Evolutionary conservation across 1,140 invertebrate genomes (phyloP).

Genomic region (Drosophila aff.): DNA sequence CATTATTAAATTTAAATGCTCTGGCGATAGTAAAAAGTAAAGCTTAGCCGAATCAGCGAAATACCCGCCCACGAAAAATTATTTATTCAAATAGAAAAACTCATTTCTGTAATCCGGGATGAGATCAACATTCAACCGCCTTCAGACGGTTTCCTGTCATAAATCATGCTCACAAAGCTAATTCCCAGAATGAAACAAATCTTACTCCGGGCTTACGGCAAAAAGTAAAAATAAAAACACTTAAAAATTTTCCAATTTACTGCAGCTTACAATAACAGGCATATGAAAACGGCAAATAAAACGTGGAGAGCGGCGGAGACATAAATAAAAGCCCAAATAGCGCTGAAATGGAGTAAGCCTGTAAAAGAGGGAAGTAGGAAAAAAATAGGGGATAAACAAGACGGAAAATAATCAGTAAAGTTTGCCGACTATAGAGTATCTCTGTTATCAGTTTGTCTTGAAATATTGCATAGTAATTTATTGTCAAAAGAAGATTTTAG

Average conservation of each 20-base stretch:
- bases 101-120: constrained; percentile 44
- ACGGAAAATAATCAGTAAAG: neutral
- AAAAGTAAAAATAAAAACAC: constrained; percentile 36
- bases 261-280: constrained; percentile 62
- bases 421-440: neutral
- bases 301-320: constrained; percentile 5
- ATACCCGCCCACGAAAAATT: constrained; percentile 8
- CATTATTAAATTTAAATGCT: too few species aligned
- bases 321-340: constrained; percentile 30
- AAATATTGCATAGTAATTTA: neutral
- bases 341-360: constrained; percentile 12
- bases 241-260: constrained; percentile 63
- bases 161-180: constrained; percentile 62
- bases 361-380: constrained; percentile 32
- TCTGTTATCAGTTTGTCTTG: neutral
- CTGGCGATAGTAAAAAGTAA: neutral
- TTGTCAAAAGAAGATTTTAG: fast-evolving
- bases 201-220: constrained; percentile 17
- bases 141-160: constrained; percentile 38
- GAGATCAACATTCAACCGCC: constrained; percentile 29
- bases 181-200: constrained; percentile 62
- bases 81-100: constrained; percentile 42
- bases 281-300: constrained; percentile 56
- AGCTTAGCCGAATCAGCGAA: constrained; percentile 3
- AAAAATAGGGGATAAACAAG: constrained; percentile 3